phyloP scores from a whole-genome alignment of 2,797 vertebrate genomes.

The Amphiprion clarkii region DNA sequence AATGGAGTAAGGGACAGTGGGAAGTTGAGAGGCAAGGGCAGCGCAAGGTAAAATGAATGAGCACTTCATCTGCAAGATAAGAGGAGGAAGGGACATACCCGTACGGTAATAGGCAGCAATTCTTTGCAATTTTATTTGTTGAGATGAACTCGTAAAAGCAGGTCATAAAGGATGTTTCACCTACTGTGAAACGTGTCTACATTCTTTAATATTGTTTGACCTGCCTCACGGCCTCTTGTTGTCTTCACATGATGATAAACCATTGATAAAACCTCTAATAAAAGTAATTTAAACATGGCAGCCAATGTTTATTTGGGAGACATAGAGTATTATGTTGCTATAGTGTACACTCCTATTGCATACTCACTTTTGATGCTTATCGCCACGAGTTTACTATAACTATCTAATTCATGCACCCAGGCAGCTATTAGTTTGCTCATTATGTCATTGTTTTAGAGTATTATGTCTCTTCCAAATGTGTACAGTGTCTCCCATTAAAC shows the following conservation, averaged over 20 bases:
- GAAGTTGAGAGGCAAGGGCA: conserved; percentile 52
- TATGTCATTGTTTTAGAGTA: conserved; percentile 11
- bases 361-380: conserved; percentile 21
- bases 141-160: conserved; percentile 60
- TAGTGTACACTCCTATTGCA: conserved; percentile 3
- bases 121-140: conserved; percentile 45
- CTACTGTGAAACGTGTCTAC: conserved; percentile 19
- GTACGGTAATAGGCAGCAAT: conserved; percentile 26
- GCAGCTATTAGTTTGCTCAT: not conserved
- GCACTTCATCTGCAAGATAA: conserved; percentile 40
- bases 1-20: not conserved
- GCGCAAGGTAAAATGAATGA: conserved; percentile 40
- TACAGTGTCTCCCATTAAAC: conserved; percentile 22
- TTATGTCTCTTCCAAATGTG: not conserved
- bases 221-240: conserved; percentile 47
- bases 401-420: not conserved
- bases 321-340: conserved; percentile 9
- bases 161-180: conserved; percentile 44
- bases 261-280: conserved; percentile 20
- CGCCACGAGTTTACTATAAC: not conserved
- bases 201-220: conserved; percentile 38
- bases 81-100: conserved; percentile 13
- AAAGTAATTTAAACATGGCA: conserved; percentile 49
- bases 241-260: conserved; percentile 52
- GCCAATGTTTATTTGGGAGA: conserved; percentile 32